A percentile compares a stretch with the other conserved stretches of the same genome.
phyloP scores from a whole-genome alignment of 2,113 vertebrate species.

The Eira barbara region DNA sequence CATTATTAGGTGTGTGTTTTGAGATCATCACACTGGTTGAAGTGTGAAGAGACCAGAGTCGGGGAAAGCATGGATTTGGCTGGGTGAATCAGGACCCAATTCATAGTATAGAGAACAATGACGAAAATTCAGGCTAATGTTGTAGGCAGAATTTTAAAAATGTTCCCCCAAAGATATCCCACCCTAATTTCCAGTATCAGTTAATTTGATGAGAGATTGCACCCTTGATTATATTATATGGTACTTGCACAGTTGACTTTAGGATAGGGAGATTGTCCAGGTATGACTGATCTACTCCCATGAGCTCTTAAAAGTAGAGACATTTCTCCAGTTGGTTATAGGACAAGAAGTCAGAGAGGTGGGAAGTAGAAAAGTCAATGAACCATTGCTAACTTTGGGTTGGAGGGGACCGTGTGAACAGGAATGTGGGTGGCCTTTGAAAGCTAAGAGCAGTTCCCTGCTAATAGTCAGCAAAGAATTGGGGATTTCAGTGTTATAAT shows the following conservation, averaged over 20 bases:
- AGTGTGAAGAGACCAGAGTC: background rate
- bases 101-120: background rate
- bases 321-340: background rate
- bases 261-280: background rate
- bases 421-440: background rate
- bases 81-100: background rate
- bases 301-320: background rate
- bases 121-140: background rate
- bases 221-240: background rate
- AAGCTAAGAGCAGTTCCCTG: background rate
- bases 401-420: background rate
- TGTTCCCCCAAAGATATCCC: background rate
- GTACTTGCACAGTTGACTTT: background rate
- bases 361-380: background rate
- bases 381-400: background rate
- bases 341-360: background rate
- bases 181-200: background rate
- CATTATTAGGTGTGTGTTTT: background rate
- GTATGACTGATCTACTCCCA: background rate
- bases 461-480: background rate
- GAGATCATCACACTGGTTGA: background rate
- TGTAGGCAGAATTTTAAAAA: background rate
- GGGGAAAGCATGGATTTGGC: background rate
- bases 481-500: rapidly evolving
- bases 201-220: background rate